Base-by-base conservation (phyloP, 2,888 invertebrate species). In the Blera fallax region DNA sequence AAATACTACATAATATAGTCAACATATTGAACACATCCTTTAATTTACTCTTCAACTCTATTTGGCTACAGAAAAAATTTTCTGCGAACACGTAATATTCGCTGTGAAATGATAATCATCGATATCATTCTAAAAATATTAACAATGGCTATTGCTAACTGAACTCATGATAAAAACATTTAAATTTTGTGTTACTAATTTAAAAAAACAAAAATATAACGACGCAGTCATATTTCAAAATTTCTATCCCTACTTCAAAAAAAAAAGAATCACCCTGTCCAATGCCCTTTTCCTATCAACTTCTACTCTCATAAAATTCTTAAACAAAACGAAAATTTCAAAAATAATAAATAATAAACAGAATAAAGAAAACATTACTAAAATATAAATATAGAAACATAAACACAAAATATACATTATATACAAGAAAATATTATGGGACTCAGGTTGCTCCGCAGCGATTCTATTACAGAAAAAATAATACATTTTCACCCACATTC, bases 361-460 rank as follows among this genome's bases (percentile, higher is more conserved):
- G 18, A 52, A 69, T 16, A 40, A 29, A 37, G 21, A 24, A 73
- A 73, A 62, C 16, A 65, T 34, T 56, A 77, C 56, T 56, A 45
- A 74, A 64, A 27, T 56, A 50, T 37, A n/a, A 50, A 45, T 37
- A 62, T 43, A 69, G 11, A 69, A 64, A 34, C 24, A 34, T 24
- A 37, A 65, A 64, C 37, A 64, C 45, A 62, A 29, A 78, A 78
- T 50, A 76, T 54, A 76, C 56, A 58, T 58, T 56, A 77, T 60
- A 45, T 67, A 65, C 45, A 34, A 60, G 10, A 48, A 52, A 70
- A 64, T 56, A 79, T 79, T 65, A 79, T 65, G 79, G 72, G 72
- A 79, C 79, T 79, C 79, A 79, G 79, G 79, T 79, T 79, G 72
- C 79, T 65, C 72, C 79, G 79, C 79, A 79, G 79, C 79, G 64